These are phyloP conservation scores for Melanerpes aurifrons DNA, from an alignment of 2,113 vertebrate species.

Conservation along the genomic window DNA sequence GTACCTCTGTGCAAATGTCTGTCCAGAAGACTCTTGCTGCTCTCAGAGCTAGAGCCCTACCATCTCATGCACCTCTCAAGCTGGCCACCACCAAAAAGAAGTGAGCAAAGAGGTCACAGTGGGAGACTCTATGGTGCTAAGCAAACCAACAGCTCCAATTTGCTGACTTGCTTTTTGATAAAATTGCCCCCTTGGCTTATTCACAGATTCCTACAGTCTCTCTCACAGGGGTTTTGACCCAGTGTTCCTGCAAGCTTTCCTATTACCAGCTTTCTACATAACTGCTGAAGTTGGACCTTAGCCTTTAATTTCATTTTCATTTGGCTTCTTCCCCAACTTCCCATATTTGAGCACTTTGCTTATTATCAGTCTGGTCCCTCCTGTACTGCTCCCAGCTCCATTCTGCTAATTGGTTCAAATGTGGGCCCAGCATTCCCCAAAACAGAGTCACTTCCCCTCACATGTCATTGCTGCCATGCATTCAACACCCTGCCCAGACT, in stretches of 20 bases:
- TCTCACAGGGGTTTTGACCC: not conserved
- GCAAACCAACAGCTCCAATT: slow-evolving; percentile 12
- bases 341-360: slow-evolving; percentile 60
- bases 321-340: slow-evolving; percentile 70
- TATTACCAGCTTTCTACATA: slow-evolving; percentile 4
- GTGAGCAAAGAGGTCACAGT: not conserved
- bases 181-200: not conserved
- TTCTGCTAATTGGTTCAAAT: slow-evolving; percentile 50
- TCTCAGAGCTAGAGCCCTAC: not conserved
- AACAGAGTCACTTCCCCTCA: not conserved
- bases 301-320: slow-evolving; percentile 70
- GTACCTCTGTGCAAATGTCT: not conserved
- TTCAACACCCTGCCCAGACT: not conserved
- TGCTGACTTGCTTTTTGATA: not conserved
- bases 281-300: slow-evolving; percentile 49
- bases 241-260: slow-evolving; percentile 32
- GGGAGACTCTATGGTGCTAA: not conserved
- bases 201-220: not conserved
- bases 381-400: slow-evolving; percentile 43
- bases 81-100: not conserved
- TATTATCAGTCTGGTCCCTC: slow-evolving; percentile 51
- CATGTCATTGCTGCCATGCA: rapidly evolving
- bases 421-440: not conserved
- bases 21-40: not conserved
- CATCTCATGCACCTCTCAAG: not conserved